Conservation (phyloP, 2,797 vertebrate species). For the Sebastes flavidus region DNA sequence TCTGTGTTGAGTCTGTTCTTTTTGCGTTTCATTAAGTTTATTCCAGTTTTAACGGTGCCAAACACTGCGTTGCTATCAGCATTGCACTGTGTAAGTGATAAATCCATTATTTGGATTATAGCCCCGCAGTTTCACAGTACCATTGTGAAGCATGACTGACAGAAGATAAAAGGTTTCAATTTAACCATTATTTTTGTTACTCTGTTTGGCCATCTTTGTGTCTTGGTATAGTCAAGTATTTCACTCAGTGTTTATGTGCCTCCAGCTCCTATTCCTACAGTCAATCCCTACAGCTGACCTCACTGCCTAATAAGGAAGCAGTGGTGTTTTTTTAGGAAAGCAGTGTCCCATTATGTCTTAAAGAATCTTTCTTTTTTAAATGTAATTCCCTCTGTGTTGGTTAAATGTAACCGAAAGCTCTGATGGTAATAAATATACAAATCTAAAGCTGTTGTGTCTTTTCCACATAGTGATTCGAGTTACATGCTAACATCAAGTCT, state of each 20-base stretch:
- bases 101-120: conserved; percentile 13
- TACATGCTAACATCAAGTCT: not conserved
- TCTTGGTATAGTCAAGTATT: not conserved
- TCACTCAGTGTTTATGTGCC: conserved; percentile 21
- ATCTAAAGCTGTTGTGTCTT: not conserved
- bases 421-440: conserved; percentile 47
- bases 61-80: conserved; percentile 12
- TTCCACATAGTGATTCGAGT: not conserved
- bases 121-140: not conserved
- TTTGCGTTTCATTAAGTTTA: not conserved
- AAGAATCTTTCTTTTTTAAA: conserved; percentile 3
- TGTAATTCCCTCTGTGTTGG: conserved; percentile 21
- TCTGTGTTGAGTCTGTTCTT: conserved; percentile 28
- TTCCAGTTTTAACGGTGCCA: conserved; percentile 6
- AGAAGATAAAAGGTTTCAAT: not conserved
- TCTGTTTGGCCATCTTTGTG: conserved; percentile 1
- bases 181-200: not conserved
- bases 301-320: not conserved
- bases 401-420: conserved; percentile 28
- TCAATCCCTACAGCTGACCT: not conserved
- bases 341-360: conserved; percentile 20
- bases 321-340: not conserved
- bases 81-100: not conserved
- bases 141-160: not conserved
- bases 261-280: conserved; percentile 4